Evolutionary conservation across 2,888 invertebrate genomes (phyloP).

Genomic region (Dione vanillae): DNA sequence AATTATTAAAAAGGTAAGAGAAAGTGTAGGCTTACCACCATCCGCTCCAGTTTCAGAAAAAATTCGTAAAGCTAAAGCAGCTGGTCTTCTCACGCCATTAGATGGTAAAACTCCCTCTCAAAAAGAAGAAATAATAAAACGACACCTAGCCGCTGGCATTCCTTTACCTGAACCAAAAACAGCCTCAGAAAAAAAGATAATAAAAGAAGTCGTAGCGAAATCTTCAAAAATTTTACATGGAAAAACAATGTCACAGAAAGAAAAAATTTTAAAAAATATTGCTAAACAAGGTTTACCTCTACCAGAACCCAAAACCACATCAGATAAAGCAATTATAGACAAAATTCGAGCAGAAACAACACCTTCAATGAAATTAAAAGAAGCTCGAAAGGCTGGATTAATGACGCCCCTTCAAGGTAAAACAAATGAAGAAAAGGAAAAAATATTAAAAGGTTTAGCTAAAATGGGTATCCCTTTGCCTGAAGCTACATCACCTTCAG

Average conservation of each 20-base stretch:
- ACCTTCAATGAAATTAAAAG: constrained; percentile 40
- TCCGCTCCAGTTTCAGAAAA: constrained; percentile 47
- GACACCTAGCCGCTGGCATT: constrained; percentile 51
- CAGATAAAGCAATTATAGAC: constrained; percentile 51
- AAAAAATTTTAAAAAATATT: constrained; percentile 49
- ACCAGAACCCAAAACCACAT: constrained; percentile 51
- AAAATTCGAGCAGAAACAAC: constrained; percentile 50
- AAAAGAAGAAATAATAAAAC: constrained; percentile 53
- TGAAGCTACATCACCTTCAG: constrained; percentile 43
- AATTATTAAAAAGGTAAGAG: constrained; percentile 53
- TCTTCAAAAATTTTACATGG: constrained; percentile 45
- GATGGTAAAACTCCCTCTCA: constrained; percentile 51
- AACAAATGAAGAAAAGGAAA: constrained; percentile 45
- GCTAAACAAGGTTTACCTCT: constrained; percentile 51
- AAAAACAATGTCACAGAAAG: constrained; percentile 50
- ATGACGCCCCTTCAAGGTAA: constrained; percentile 45
- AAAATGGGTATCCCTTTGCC: constrained; percentile 44
- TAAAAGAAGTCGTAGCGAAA: constrained; percentile 12
- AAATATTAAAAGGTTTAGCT: constrained; percentile 43
- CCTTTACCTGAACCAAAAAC: constrained; percentile 54
- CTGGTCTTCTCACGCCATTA: constrained; percentile 52
- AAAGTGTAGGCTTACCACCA: constrained; percentile 53
- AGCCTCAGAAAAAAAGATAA: constrained; percentile 49
- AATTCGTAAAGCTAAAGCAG: constrained; percentile 49
- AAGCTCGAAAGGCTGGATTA: constrained; percentile 51